Evolutionary conservation across 2,113 vertebrate species (phyloP), one percentile per base, ranked within the genome.

Genomic region (Acanthisitta chloris): DNA sequence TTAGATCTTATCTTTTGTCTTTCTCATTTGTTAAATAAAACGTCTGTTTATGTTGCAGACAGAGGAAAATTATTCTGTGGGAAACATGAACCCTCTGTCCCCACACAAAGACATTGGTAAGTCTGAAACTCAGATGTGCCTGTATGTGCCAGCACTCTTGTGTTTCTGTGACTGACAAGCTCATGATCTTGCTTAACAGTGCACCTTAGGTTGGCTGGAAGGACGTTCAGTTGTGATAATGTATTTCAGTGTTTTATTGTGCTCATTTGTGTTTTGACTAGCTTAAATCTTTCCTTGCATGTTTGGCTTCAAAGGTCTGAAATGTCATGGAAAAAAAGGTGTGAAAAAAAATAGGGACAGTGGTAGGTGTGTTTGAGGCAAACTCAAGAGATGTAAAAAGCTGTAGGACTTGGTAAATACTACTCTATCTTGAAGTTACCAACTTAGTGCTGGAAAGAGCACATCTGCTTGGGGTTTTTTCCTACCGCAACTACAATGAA

Each of bases 21-120:
- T 92, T 92, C 69, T 92, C 5, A 28, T 86, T 86, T 94, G 8
- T 92, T 96, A 94, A 97, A 90, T 66, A 51, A 86, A 96, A 90
- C 84, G 24, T 4, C 46, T 95, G 57, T 86, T 87, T 95, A 23
- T 69, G 64, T 98, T 98, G 87, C 97, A 98, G 98, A 72, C 87
- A 78, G 95, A 94, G 43, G 98, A 97, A 96, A 74, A 48, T 89
- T 97, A 42, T 88, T 81, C 97, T 88, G 8, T 88, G 54, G 93
- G 83, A 96, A 97, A 97, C 88, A 17, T 97, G 79, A 97, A 93
- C 92, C 78, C 95, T 81, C 21, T 94, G 48, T 98, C 97, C 42
- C 96, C 97, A 62, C 96, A 95, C 14, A 97, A 97, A 97, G 96
- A 94, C 94, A 96, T 97, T 91, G 98, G 98, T 98, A 97, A 98